phyloP scores from a whole-genome alignment of 2,888 invertebrate species.

The Argyra leucocephala region DNA sequence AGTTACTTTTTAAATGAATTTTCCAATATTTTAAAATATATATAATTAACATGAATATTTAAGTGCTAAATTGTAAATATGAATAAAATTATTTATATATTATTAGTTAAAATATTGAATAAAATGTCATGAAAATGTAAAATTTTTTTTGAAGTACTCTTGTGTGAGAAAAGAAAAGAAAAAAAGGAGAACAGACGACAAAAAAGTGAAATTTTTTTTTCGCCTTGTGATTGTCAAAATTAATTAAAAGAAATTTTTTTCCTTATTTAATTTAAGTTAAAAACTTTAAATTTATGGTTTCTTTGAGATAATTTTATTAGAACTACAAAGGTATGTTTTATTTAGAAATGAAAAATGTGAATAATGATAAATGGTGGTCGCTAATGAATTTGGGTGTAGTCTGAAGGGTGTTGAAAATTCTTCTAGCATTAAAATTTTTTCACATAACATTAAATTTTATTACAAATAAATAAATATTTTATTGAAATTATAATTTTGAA shows the following conservation, averaged over 20 bases:
- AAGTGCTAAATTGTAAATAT: constrained; percentile 1
- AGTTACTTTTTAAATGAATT: neutral
- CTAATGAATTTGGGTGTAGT: neutral
- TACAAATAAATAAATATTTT: neutral
- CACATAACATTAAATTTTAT: neutral
- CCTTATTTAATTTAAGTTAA: neutral
- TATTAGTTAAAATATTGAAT: neutral
- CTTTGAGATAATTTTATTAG: neutral
- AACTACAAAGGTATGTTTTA: neutral
- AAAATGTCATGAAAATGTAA: neutral
- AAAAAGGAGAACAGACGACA: constrained; percentile 1
- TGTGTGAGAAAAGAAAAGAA: neutral
- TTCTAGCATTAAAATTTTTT: neutral
- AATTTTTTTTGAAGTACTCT: neutral
- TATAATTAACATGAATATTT: neutral
- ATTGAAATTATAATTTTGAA: neutral
- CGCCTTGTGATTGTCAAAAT: constrained; percentile 6
- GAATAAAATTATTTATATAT: neutral
- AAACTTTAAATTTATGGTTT: neutral
- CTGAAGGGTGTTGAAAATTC: neutral
- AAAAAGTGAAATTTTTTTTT: constrained; percentile 5
- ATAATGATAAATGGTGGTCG: neutral
- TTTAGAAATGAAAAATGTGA: neutral
- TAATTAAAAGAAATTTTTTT: constrained; percentile 2
- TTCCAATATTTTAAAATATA: neutral